phyloP scores from a whole-genome alignment of 2,888 invertebrate genomes.

The Penaeus monodon region DNA sequence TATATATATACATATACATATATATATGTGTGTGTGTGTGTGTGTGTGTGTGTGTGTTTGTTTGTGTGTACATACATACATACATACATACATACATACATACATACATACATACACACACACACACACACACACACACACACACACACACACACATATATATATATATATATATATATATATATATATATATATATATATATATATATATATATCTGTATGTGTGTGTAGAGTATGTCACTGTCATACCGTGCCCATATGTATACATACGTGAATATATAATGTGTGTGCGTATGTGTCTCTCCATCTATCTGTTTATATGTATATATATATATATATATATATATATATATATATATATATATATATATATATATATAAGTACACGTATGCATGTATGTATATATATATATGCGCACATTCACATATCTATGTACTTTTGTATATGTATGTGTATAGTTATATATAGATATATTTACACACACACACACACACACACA shows the following conservation, averaged over 20 bases:
- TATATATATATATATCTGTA: conserved; percentile 24
- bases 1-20: conserved; percentile 12
- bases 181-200: conserved; percentile 24
- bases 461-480: not conserved
- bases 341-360: no score
- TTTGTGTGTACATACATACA: no score
- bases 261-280: no score
- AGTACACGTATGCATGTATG: not conserved
- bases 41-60: not conserved
- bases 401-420: not conserved
- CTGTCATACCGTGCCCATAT: no score
- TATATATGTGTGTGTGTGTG: not conserved
- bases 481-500: not conserved
- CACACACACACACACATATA: not conserved
- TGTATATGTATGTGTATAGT: not conserved
- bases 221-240: no score
- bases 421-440: no score
- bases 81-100: not conserved
- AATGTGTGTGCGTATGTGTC: no score
- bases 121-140: not conserved
- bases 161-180: conserved; percentile 28
- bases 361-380: conserved; percentile 3
- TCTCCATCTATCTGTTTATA: no score
- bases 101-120: not conserved
- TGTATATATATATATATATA: no score